These are phyloP conservation scores for Micropoecilia bifurca DNA, from an alignment of 2,797 vertebrate genomes.

Conservation along the genomic window DNA sequence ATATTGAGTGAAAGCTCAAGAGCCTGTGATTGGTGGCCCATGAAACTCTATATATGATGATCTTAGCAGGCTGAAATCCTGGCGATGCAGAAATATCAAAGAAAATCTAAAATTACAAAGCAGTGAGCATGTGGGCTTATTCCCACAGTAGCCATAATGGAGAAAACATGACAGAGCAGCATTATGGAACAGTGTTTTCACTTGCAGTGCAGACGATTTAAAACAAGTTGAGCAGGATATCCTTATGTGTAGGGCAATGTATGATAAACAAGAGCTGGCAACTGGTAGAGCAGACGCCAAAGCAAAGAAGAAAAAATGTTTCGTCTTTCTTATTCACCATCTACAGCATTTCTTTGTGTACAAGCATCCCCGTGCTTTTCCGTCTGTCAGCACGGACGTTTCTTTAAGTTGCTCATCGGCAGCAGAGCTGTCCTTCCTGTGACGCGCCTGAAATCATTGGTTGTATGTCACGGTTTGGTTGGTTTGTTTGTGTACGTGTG, in stretches of 20 bases:
- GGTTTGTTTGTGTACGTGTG: conserved; percentile 49
- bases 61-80: conserved; percentile 52
- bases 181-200: conserved; percentile 34
- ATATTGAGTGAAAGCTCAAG: conserved; percentile 55
- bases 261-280: conserved; percentile 16
- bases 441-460: conserved; percentile 47
- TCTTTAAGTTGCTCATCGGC: conserved; percentile 61
- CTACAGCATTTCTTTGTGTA: conserved; percentile 4
- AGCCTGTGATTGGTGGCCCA: conserved; percentile 43
- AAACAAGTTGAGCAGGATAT: conserved; percentile 38
- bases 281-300: conserved; percentile 2
- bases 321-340: conserved; percentile 10
- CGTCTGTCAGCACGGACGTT: conserved; percentile 56
- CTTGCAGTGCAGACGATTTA: conserved; percentile 19
- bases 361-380: neutral
- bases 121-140: conserved; percentile 41
- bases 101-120: conserved; percentile 64
- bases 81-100: conserved; percentile 48
- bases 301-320: neutral
- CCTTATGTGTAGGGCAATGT: conserved; percentile 32
- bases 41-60: conserved; percentile 66
- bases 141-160: conserved; percentile 54
- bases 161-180: conserved; percentile 52
- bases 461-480: conserved; percentile 49
- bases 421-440: conserved; percentile 62